Evolutionary conservation across 2,888 invertebrate species (phyloP).

Genomic region (Teleiodes luculella): DNA sequence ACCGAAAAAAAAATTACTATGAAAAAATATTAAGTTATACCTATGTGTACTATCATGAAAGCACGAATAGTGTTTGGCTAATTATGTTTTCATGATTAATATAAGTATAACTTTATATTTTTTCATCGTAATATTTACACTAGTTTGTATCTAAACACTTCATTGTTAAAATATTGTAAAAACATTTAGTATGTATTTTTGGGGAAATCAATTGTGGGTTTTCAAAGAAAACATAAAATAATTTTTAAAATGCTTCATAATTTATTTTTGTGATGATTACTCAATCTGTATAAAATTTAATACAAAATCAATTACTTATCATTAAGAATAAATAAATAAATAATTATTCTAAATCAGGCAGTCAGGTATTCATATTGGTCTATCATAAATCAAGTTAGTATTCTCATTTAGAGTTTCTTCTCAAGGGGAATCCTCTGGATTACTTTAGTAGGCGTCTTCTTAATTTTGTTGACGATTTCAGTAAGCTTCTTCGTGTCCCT

Average conservation of each 20-base stretch:
- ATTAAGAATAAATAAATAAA: slow-evolving; percentile 11
- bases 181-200: too few species aligned
- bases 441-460: slow-evolving; percentile 16
- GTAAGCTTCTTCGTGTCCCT: slow-evolving; percentile 46
- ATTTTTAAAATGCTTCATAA: slow-evolving; percentile 18
- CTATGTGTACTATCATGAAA: too few species aligned
- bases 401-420: slow-evolving; percentile 13
- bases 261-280: slow-evolving; percentile 18
- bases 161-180: too few species aligned
- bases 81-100: too few species aligned
- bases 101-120: too few species aligned
- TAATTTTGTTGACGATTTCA: slow-evolving; percentile 24
- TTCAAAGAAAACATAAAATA: not conserved
- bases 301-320: not conserved
- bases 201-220: not conserved
- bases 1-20: too few species aligned
- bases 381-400: not conserved
- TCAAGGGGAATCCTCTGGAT: slow-evolving; percentile 13
- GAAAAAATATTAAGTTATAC: too few species aligned
- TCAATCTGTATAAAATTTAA: slow-evolving; percentile 14
- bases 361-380: not conserved
- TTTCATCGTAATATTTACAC: too few species aligned
- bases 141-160: too few species aligned
- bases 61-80: too few species aligned
- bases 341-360: slow-evolving; percentile 1